Evolutionary conservation across 2,888 invertebrate species (phyloP).

Genomic region (Plutella xylostella): DNA sequence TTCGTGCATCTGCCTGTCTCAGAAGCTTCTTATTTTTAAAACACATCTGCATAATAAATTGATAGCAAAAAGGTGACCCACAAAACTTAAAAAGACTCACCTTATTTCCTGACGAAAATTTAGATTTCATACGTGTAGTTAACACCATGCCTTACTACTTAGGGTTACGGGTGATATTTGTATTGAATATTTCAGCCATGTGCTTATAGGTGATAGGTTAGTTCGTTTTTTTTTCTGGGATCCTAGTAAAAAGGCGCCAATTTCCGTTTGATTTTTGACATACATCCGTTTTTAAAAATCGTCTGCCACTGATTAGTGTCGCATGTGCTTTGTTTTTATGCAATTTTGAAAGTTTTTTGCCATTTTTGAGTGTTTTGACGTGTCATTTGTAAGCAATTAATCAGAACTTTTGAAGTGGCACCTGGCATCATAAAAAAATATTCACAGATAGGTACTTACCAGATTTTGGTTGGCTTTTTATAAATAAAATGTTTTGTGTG

Average conservation of each 20-base stretch:
- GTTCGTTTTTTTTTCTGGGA: slow-evolving; percentile 19
- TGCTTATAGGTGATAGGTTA: too few relatives aligned
- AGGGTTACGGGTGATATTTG: slow-evolving; percentile 9
- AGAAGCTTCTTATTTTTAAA: slow-evolving; percentile 46
- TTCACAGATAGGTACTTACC: too few relatives aligned
- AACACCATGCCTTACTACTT: slow-evolving; percentile 10
- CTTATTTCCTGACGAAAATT: slow-evolving; percentile 18
- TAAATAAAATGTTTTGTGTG: too few relatives aligned
- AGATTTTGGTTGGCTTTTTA: too few relatives aligned
- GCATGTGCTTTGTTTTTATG: slow-evolving; percentile 52
- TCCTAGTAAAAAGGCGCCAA: slow-evolving; percentile 54
- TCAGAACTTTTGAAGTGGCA: slow-evolving; percentile 46
- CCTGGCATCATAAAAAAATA: slow-evolving; percentile 26
- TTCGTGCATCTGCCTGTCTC: slow-evolving; percentile 55
- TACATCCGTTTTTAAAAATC: slow-evolving; percentile 64
- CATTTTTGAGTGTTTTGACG: slow-evolving; percentile 44
- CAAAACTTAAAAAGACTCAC: slow-evolving; percentile 46
- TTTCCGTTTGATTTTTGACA: slow-evolving; percentile 50
- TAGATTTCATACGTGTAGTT: neutral
- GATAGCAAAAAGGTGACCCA: slow-evolving; percentile 65
- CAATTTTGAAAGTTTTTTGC: slow-evolving; percentile 25
- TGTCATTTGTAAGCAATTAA: slow-evolving; percentile 39
- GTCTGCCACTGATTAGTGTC: slow-evolving; percentile 56
- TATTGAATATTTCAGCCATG: neutral
- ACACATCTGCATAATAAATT: slow-evolving; percentile 64